These are phyloP conservation scores for Auanema sp. DNA, from an alignment of 2,888 invertebrate species.

Conservation along the genomic window DNA sequence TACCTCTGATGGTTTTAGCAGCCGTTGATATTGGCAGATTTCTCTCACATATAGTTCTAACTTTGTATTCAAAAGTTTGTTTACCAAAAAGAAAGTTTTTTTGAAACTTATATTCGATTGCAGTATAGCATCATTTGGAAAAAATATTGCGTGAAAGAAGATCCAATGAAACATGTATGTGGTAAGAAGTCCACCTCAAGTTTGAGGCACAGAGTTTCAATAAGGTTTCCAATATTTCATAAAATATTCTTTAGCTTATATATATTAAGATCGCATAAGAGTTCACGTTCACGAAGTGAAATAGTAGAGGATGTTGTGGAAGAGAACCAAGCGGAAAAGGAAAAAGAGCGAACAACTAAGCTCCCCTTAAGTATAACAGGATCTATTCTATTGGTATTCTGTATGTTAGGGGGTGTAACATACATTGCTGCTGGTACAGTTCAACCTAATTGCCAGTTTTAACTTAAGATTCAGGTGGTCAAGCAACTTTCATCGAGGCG, in stretches of 20 bases:
- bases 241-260: not conserved
- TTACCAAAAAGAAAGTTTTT: no score
- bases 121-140: no score
- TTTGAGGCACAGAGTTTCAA: no score
- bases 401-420: constrained; percentile 59
- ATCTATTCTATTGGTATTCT: constrained; percentile 62
- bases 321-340: constrained; percentile 19
- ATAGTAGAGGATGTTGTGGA: not conserved
- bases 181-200: no score
- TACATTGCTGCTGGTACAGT: constrained; percentile 55
- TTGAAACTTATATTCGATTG: no score
- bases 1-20: constrained; percentile 62
- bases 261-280: not conserved
- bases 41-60: constrained; percentile 58
- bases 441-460: not conserved
- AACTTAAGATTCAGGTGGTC: constrained; percentile 35
- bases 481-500: constrained; percentile 59
- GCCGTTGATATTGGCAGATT: constrained; percentile 64
- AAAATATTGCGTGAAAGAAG: no score
- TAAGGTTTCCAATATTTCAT: no score
- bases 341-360: constrained; percentile 26
- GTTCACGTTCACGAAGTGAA: not conserved
- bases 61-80: constrained; percentile 51
- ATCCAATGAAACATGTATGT: no score
- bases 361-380: constrained; percentile 62